phyloP scores from a whole-genome alignment of 2,888 invertebrate genomes.

The Dasysyrphus albostriatus region DNA sequence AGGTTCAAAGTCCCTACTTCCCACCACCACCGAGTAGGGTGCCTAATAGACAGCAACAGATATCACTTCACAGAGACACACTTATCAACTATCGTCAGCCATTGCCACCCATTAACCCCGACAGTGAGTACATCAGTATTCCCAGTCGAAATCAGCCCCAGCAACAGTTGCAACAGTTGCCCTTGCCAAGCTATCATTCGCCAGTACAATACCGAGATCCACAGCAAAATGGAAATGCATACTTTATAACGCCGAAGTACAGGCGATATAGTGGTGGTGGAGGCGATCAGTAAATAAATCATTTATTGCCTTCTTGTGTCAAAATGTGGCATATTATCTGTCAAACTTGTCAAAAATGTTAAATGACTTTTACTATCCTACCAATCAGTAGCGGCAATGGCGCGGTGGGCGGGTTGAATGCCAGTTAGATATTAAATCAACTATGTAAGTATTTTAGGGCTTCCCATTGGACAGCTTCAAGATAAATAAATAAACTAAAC shows the following conservation, averaged over 20 bases:
- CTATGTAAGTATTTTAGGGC: neutral
- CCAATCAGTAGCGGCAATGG: too few species aligned
- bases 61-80: slow-evolving; percentile 64
- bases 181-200: slow-evolving; percentile 62
- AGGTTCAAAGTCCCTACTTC: slow-evolving; percentile 78
- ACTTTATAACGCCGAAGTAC: slow-evolving; percentile 78
- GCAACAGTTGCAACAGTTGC: slow-evolving; percentile 58
- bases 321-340: slow-evolving; percentile 9
- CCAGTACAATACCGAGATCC: slow-evolving; percentile 66
- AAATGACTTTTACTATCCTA: slow-evolving; percentile 11
- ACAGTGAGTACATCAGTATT: slow-evolving; percentile 85
- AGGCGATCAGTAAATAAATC: slow-evolving; percentile 34
- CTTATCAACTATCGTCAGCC: slow-evolving; percentile 84
- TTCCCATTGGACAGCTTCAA: neutral
- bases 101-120: slow-evolving; percentile 88
- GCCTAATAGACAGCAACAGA: slow-evolving; percentile 82
- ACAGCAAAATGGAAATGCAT: slow-evolving; percentile 74
- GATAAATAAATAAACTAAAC: neutral
- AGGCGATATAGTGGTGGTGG: slow-evolving; percentile 76
- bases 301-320: neutral
- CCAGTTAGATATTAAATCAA: neutral
- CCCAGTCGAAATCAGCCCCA: slow-evolving; percentile 74
- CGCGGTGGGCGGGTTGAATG: neutral
- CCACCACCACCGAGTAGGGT: slow-evolving; percentile 69
- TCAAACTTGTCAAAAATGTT: slow-evolving; percentile 30